Evolutionary conservation across 37 sponge, comb jelly and placozoan genomes (phyloP).

Genomic region (Cladorhizidae sp.): DNA sequence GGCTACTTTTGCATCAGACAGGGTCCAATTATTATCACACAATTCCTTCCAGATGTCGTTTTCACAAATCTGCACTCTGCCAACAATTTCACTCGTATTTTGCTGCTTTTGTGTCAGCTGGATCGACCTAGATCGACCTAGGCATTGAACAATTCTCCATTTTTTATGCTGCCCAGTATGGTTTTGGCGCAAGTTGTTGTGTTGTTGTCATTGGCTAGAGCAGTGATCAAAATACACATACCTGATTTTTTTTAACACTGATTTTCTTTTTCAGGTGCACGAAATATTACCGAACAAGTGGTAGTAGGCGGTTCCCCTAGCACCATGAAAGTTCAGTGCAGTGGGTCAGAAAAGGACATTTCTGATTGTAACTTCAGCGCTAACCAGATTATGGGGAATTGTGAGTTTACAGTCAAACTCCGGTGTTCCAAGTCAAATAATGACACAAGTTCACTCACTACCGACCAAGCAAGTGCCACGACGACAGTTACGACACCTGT

Average conservation of each 20-base stretch:
- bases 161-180: not conserved
- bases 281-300: not conserved
- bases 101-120: too few species aligned
- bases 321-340: not conserved
- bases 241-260: not conserved
- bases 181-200: not conserved
- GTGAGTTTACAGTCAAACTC: not conserved
- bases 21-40: slow-evolving; percentile 40
- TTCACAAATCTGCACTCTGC: slow-evolving; percentile 12
- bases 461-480: too few species aligned
- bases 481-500: too few species aligned
- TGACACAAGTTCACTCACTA: too few species aligned
- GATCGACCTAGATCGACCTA: too few species aligned
- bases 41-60: not conserved
- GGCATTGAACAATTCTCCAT: too few species aligned
- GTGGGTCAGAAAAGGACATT: not conserved
- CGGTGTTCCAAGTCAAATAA: not conserved
- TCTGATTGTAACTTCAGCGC: not conserved
- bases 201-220: not conserved
- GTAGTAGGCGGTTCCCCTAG: not conserved
- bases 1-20: slow-evolving; percentile 16
- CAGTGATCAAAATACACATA: not conserved
- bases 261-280: not conserved
- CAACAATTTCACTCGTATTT: not conserved
- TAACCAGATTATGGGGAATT: not conserved